Conservation (phyloP, 2,888 invertebrate genomes). For the Dysmachus trigonus region DNA sequence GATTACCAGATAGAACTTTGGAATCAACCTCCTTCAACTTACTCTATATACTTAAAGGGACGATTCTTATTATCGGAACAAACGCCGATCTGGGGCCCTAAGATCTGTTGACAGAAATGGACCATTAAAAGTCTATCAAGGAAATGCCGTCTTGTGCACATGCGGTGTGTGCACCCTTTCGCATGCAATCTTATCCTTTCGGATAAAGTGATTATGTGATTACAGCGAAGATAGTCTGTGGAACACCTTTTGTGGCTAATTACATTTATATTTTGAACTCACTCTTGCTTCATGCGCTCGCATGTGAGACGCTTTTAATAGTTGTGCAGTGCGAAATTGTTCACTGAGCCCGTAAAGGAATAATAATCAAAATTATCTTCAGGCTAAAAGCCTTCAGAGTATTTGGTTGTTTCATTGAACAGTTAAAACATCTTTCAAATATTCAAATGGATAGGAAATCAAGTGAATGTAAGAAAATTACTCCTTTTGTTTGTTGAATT, state of each 20-base stretch:
- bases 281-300: neutral
- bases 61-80: conserved; percentile 2
- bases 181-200: neutral
- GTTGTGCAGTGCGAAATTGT: neutral
- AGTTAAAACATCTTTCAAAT: neutral
- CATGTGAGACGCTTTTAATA: neutral
- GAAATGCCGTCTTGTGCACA: neutral
- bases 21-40: neutral
- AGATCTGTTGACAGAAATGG: conserved; percentile 25
- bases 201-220: conserved; percentile 5
- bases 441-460: neutral
- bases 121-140: conserved; percentile 9
- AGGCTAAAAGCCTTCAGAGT: neutral
- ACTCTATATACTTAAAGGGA: neutral
- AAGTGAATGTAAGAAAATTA: no score
- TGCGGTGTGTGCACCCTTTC: neutral
- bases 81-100: neutral
- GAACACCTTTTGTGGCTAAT: neutral
- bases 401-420: neutral
- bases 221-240: neutral
- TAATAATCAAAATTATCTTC: neutral
- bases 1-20: neutral
- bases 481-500: no score
- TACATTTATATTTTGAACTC: neutral
- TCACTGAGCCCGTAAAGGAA: neutral